Evolutionary conservation across 2,797 vertebrate species (phyloP), one percentile per base, ranked within the genome.

Genomic region (Taeniopygia guttata): DNA sequence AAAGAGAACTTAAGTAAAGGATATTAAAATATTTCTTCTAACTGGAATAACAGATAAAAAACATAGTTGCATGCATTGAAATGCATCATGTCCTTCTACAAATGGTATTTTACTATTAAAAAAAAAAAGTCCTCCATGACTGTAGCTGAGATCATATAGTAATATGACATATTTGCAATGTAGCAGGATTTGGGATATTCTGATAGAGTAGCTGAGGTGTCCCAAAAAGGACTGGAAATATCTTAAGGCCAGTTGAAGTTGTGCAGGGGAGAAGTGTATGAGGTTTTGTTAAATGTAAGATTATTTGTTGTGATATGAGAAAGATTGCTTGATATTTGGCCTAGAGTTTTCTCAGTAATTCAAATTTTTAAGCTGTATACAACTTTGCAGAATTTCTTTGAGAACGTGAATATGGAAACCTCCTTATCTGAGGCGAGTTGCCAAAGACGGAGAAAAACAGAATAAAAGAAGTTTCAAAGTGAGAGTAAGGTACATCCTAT

Each of bases 221-320:
- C 25, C 21, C 40, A n/a, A 29, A 68, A 68, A 75, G 2, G 10
- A 29, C 48, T 49, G 26, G 13, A 34, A 67, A 85, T 74, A 74
- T 38, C 7, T 70, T 32, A 64, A 56, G 8, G 5, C 55, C 2
- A 0, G n/a, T n/a, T 26, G 14, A 51, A 59, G 2, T 18, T 69
- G 29, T 25, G 3, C 21, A 54, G 38, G 17, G 26, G 6, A 78
- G 16, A 68, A 72, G 1, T 10, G 5, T n/a, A 4, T 46, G 10
- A 42, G 5, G 17, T 26, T 89, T 64, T 75, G 7, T 48, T 70
- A 38, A 8, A 6, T 18, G 8, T 62, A 21, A 84, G 26, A 46
- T 38, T 55, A 42, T 72, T 84, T 64, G 1, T 34, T 52, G 11
- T 78, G 27, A 22, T 66, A 29, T 49, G 20, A 52, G 43, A 51